These are phyloP conservation scores for Prosopocoilus inquinatus DNA, from an alignment of 2,888 invertebrate species.

Conservation along the genomic window DNA sequence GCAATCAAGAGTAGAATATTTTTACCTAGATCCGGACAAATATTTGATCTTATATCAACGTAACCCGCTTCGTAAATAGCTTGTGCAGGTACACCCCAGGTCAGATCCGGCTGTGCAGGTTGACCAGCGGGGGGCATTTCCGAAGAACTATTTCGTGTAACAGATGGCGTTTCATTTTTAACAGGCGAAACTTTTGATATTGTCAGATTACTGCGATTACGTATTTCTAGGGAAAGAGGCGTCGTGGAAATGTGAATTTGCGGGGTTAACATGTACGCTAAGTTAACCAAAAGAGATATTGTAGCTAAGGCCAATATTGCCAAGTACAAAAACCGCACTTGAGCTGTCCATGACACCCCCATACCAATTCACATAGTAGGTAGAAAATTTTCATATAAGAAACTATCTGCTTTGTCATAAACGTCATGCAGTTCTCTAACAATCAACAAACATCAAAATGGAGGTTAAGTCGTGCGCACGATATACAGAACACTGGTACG, in stretches of 20 bases:
- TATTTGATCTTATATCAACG: conserved; percentile 61
- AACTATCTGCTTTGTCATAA: conserved; percentile 28
- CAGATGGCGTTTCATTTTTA: conserved; percentile 23
- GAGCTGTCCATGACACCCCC: conserved; percentile 50
- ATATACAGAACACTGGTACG: too few relatives aligned
- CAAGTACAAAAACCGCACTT: conserved; percentile 51
- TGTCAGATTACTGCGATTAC: conserved; percentile 22
- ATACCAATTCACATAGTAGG: conserved; percentile 46
- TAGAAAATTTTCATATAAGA: conserved; percentile 37
- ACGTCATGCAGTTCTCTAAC: conserved; percentile 37
- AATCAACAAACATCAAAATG: background rate
- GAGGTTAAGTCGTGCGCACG: too few relatives aligned
- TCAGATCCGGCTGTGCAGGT: conserved; percentile 29
- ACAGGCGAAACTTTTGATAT: conserved; percentile 20
- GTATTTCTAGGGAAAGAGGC: conserved; percentile 34
- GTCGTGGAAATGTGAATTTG: conserved; percentile 38
- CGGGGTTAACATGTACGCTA: conserved; percentile 45
- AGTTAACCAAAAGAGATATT: conserved; percentile 44
- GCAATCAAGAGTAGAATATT: conserved; percentile 62
- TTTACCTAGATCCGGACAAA: conserved; percentile 67
- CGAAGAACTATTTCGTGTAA: conserved; percentile 31
- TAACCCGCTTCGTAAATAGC: conserved; percentile 71
- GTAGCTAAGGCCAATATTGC: conserved; percentile 42
- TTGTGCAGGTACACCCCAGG: conserved; percentile 51
- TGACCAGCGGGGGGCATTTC: conserved; percentile 34